Evolutionary conservation across 2,888 invertebrate genomes (phyloP).

Genomic region (Mylabris sibirica): DNA sequence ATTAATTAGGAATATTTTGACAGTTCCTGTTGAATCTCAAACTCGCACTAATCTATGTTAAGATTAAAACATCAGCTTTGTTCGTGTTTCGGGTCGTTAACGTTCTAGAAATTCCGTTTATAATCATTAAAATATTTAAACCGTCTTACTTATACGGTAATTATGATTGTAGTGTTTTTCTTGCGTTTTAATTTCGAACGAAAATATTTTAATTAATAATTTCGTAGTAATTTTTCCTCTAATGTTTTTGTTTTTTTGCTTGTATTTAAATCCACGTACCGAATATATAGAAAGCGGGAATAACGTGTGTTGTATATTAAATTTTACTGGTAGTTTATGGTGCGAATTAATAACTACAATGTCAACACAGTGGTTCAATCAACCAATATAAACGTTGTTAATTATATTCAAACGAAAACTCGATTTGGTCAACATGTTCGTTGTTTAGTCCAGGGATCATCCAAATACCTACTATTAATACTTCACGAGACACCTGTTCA

Average conservation of each 20-base stretch:
- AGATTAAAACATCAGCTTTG: slow-evolving; percentile 12
- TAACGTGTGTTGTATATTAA: slow-evolving; percentile 13
- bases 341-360: slow-evolving; percentile 47
- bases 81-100: slow-evolving; percentile 8
- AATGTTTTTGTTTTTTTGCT: no score
- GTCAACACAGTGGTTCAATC: slow-evolving; percentile 37
- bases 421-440: slow-evolving; percentile 20
- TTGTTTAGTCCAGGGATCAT: slow-evolving; percentile 34
- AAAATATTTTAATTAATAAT: neutral
- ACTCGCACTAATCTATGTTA: neutral
- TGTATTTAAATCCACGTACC: no score
- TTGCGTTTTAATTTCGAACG: neutral
- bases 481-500: slow-evolving; percentile 42
- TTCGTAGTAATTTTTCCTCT: neutral
- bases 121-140: slow-evolving; percentile 7
- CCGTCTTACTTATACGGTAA: neutral
- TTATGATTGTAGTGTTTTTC: neutral
- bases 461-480: slow-evolving; percentile 37
- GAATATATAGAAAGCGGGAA: neutral
- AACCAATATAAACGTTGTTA: neutral
- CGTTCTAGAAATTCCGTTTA: neutral
- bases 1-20: slow-evolving; percentile 5
- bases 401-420: neutral
- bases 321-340: slow-evolving; percentile 34
- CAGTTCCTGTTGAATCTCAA: neutral